Evolutionary conservation across 2,888 invertebrate genomes (phyloP), one percentile per base, ranked within the genome.

Genomic region (Neocrepidodera transversa): DNA sequence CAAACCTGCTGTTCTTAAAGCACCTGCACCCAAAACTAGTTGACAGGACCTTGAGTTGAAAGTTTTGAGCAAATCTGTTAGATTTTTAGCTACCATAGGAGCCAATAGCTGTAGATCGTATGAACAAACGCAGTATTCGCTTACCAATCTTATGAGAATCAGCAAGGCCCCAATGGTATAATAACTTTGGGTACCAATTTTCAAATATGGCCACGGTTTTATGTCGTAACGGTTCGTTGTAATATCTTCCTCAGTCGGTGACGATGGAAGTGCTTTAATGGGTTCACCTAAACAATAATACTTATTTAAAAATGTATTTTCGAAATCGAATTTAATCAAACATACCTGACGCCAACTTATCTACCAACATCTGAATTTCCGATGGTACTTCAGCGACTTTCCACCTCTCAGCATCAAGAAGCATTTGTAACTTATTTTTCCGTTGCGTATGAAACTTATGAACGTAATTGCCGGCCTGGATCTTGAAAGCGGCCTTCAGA

Each of bases 11-110:
- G 95, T 90, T 74, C 94, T 92, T 74, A 98, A 86, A 4, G 99
- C 98, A 38, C 97, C 97, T 35, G 97, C 98, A 38, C 97, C 98
- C 54, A 99, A 83, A 53, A 99, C 93, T 69, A 99, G 83, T 78
- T 97, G 97, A 80, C 95, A 97, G 71, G 91, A 91, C 58, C 91
- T 85, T 3, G 93, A 93, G 80, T 94, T 94, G 73, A 92, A 94
- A 69, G 92, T 88, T 74, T 93, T 87, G 65, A 96, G 82, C 51
- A 97, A 81, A 78, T 97, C 97, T n/a, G 93, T 86, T 70, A 96
- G 86, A 76, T 94, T 87, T 62, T 92, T 86, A 35, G 94, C 88
- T 64, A 95, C 84, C 67, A 91, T 90, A 59, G 90, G 87, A 14
- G 93, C 88, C 51, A 93, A 85, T 16, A 90, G 84, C n/a, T 91